Evolutionary conservation across 2,888 invertebrate species (phyloP), one percentile per base, ranked within the genome.

Genomic region (Tholera decimalis): DNA sequence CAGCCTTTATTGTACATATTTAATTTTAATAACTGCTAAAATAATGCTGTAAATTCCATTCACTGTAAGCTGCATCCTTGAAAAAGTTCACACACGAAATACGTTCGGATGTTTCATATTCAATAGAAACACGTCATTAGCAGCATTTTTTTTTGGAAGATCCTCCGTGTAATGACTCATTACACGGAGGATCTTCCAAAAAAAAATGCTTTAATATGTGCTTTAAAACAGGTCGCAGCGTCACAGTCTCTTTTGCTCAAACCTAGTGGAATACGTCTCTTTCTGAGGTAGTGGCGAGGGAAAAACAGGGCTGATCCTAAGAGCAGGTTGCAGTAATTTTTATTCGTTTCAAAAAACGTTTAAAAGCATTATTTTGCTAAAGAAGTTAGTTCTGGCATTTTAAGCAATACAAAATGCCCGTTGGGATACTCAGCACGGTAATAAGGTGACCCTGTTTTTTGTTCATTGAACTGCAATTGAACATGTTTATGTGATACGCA

Each of bases 181-280:
- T n/a, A n/a, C n/a, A n/a, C 26, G 13, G 13, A 67, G 60, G 60
- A 60, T 54, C 56, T 39, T 61, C 44, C 68, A 61, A 54, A 56
- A 60, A 72, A 73, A 72, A 22, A 67, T 46, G 51, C n/a, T n/a
- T n/a, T n/a, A n/a, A n/a, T n/a, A n/a, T n/a, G n/a, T 18, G 22
- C 56, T 61, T 60, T 57, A 57, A 61, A 68, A 67, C 69, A 35
- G 61, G 75, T 61, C 37, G 39, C 33, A 39, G 18, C 68, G 26
- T 35, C 1, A 30, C 41, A 0, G 9, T 68, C 53, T n/a, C 49
- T 18, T 68, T 75, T 8, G 1, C 22, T 41, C 61, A 33, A 20
- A 68, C 3, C 18, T 30, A 37, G 3, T 13, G 3, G 20, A 44
- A 24, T 22, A 30, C 54, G 13, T 72, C 75, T 74, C 56, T 67